A percentile compares a stretch with the other conserved stretches of the same genome.
Conservation (phyloP, 2,797 vertebrate genomes). For the Monodelphis domestica region DNA sequence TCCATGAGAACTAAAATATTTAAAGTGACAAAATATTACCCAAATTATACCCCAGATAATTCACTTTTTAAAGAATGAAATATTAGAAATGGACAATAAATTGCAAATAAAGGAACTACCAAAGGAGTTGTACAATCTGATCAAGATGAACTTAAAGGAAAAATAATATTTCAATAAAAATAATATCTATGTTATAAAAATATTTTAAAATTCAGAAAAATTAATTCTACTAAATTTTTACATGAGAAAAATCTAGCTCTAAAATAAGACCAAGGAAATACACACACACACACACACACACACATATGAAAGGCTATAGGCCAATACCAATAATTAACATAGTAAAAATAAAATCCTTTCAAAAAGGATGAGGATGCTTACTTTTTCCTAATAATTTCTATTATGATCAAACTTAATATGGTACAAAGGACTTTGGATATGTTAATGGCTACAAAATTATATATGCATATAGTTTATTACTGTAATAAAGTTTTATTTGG, state of each 20-base stretch:
- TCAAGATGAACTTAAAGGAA: background rate
- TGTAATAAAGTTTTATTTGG: background rate
- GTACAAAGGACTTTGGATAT: background rate
- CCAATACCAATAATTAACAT: background rate
- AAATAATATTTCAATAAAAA: background rate
- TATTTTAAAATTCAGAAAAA: background rate
- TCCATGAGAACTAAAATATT: background rate
- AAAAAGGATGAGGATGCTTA: background rate
- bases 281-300: background rate
- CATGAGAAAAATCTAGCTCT: background rate
- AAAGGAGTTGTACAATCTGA: background rate
- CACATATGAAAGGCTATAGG: background rate
- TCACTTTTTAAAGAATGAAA: background rate
- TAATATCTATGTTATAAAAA: background rate
- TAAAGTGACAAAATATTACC: background rate
- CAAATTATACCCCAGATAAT: background rate
- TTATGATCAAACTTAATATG: background rate
- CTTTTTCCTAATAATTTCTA: background rate
- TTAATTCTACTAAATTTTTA: background rate
- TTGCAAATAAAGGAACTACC: background rate
- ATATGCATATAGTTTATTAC: background rate
- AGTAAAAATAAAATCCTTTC: background rate
- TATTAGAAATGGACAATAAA: background rate
- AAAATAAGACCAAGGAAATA: background rate
- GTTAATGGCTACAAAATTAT: background rate